Conservation (phyloP, 2,113 vertebrate genomes). For the Microtus montanus region DNA sequence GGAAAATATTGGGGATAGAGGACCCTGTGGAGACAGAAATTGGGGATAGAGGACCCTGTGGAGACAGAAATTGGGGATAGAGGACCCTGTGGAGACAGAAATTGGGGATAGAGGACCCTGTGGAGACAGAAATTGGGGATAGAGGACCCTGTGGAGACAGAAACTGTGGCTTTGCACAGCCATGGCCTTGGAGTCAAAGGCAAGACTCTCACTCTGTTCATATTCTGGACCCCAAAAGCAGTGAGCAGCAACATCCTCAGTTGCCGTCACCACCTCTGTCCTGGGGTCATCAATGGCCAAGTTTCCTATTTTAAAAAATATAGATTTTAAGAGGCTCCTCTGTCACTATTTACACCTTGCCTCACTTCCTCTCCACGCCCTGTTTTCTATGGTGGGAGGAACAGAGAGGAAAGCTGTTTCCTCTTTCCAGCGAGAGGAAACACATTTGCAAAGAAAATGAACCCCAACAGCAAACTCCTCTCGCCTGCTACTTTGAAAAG, state of each 20-base stretch:
- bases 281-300: neutral
- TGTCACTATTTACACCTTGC: fast-evolving
- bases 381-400: neutral
- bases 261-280: fast-evolving
- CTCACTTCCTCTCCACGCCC: slow-evolving; percentile 38
- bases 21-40: neutral
- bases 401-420: neutral
- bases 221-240: neutral
- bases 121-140: neutral
- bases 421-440: slow-evolving; percentile 64
- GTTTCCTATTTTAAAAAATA: neutral
- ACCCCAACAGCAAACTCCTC: slow-evolving; percentile 18
- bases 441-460: slow-evolving; percentile 72
- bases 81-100: neutral
- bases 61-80: neutral
- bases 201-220: neutral
- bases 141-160: neutral
- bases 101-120: neutral
- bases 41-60: neutral
- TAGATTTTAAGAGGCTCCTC: neutral
- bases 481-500: slow-evolving; percentile 2
- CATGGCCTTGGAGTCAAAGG: neutral
- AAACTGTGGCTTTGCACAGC: neutral
- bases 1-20: neutral
- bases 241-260: neutral